These are phyloP conservation scores for Neodiprion pinetum DNA, from an alignment of 1,140 invertebrate genomes.

Conservation along the genomic window DNA sequence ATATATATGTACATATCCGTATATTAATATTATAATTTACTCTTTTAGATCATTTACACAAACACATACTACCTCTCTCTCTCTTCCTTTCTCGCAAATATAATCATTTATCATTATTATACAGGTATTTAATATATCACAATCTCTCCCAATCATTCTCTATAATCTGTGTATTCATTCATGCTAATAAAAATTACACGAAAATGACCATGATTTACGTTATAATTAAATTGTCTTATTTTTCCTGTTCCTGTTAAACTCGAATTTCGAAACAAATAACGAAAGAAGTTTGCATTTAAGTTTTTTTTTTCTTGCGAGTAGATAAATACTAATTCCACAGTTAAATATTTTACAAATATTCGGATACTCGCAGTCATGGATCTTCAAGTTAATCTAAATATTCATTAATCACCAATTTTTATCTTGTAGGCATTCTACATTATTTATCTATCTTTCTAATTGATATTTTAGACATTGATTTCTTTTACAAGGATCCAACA, in stretches of 20 bases:
- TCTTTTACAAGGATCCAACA: no score
- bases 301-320: background rate
- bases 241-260: background rate
- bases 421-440: background rate
- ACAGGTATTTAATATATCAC: background rate
- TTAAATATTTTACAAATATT: background rate
- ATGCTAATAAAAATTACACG: background rate
- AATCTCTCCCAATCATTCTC: background rate
- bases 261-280: background rate
- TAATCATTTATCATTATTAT: background rate
- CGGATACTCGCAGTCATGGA: background rate
- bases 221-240: background rate
- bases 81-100: background rate
- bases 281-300: background rate
- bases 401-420: background rate
- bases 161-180: background rate
- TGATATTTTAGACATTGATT: no score
- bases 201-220: background rate
- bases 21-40: constrained; percentile 15
- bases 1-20: no score
- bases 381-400: background rate
- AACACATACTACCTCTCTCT: background rate
- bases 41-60: background rate
- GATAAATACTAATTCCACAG: background rate
- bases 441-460: no score